Base-by-base conservation (phyloP, 1,140 invertebrate species). In the Babylonia areolata region DNA sequence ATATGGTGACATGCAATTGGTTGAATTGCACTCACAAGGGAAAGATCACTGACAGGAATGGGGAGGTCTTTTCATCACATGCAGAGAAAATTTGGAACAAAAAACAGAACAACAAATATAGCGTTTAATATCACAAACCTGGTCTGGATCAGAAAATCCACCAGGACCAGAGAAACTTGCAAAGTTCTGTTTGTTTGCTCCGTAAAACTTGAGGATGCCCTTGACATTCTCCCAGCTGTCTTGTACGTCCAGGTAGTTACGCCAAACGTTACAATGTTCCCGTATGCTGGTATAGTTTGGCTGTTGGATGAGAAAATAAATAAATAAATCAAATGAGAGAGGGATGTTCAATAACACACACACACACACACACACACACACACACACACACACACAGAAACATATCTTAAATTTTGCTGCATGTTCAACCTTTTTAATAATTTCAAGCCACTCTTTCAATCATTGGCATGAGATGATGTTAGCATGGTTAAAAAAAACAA, bases 131-230 rank as follows among this genome's bases (percentile, higher is more conserved):
- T 15, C 3, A 39, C 75, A 3, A 23, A 98, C 97, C 98, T 99
- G 99, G 92, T 99, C 99, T 23, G 99, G 98, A 95, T 99, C 99
- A 94, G 99, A 99, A 97, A 98, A 99, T 90, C 98, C 97, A 28
- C 99, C 98, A 3, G 98, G 98, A 12, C 98, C 98, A 54, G 98
- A 98, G 93, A 97, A 97, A 31, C 97, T 96, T 51, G 97, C 97
- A 88, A 99, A 97, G 12, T 95, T 94, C 92, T 98, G 97, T 94
- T 98, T 97, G 95, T 99, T 97, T 92, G 98, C 97, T 51, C 97
- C 98, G 94, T 99, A 99, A 94, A 98, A 99, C 95, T 99, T 97
- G 92, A 99, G 98, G 87, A 99, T 99, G 91, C 95, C 96, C 92
- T 97, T 96, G 78, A 99, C 96, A 92, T 97, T 98, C 1, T 96